phyloP scores from a whole-genome alignment of 92 coral and sea anemone genomes.

The Phymanthus crucifer region DNA sequence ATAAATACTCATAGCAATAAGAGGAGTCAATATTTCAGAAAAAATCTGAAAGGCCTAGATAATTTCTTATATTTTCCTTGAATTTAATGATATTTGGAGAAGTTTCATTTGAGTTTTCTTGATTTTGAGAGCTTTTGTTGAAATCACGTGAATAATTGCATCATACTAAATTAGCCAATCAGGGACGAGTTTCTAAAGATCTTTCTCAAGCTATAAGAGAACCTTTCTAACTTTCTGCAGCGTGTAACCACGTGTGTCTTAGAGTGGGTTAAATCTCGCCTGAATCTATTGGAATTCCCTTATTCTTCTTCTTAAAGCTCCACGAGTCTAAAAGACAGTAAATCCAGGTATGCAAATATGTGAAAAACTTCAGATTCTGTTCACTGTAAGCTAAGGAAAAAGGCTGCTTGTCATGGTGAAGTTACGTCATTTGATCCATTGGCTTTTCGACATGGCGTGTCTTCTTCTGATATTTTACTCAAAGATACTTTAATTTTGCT shows the following conservation, averaged over 20 bases:
- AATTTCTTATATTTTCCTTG: background rate
- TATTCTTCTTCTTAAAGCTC: constrained; percentile 1
- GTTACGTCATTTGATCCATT: background rate
- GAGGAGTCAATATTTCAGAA: background rate
- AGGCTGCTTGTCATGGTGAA: background rate
- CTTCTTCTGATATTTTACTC: background rate
- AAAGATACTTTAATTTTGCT: background rate
- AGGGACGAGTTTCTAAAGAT: constrained; percentile 14
- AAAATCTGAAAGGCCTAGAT: background rate
- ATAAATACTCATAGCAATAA: background rate
- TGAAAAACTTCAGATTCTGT: background rate
- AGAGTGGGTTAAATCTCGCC: constrained; percentile 14
- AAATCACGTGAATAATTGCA: constrained; percentile 21
- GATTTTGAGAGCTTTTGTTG: background rate
- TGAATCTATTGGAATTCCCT: background rate
- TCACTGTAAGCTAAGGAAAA: background rate
- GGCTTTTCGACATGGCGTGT: constrained; percentile 1
- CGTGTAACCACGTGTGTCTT: constrained; percentile 43
- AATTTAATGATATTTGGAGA: background rate
- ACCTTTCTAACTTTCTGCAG: constrained; percentile 16
- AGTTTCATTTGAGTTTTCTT: background rate
- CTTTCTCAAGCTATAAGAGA: background rate
- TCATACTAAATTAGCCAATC: constrained; percentile 21
- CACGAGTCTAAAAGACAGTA: background rate
- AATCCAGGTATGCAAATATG: constrained; percentile 7